phyloP scores from a whole-genome alignment of 1,140 invertebrate genomes.

The Magallana gigas region DNA sequence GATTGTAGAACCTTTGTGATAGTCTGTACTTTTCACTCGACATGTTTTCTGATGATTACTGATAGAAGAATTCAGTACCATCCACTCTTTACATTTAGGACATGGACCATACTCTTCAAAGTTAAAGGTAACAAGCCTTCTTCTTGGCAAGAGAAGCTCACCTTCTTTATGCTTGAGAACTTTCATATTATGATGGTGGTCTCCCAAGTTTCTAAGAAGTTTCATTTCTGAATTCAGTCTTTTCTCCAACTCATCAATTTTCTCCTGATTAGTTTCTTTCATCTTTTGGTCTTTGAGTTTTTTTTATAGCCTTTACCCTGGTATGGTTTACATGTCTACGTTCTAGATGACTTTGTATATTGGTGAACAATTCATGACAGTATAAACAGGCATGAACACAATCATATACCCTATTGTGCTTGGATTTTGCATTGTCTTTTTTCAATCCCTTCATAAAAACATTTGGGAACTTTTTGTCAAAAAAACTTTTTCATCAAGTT shows the following conservation, averaged over 20 bases:
- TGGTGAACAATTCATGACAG: slow-evolving; percentile 36
- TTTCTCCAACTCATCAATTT: background rate
- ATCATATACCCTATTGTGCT: slow-evolving; percentile 42
- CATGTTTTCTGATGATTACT: slow-evolving; percentile 43
- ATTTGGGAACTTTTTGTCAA: background rate
- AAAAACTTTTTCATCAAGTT: background rate
- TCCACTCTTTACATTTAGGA: slow-evolving; percentile 33
- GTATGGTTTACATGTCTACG: slow-evolving; percentile 33
- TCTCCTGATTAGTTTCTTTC: slow-evolving; percentile 17
- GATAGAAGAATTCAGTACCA: slow-evolving; percentile 30
- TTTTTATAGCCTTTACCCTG: background rate
- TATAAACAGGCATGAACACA: slow-evolving; percentile 46
- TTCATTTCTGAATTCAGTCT: background rate
- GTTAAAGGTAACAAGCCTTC: background rate
- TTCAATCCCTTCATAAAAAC: slow-evolving; percentile 24
- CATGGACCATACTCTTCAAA: slow-evolving; percentile 34
- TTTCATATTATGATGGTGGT: slow-evolving; percentile 19
- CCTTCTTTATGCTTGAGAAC: slow-evolving; percentile 1
- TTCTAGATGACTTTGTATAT: slow-evolving; percentile 47
- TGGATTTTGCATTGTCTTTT: slow-evolving; percentile 46
- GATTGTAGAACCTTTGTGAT: slow-evolving; percentile 37
- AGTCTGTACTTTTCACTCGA: slow-evolving; percentile 8
- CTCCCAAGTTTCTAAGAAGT: slow-evolving; percentile 17
- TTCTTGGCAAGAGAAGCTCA: slow-evolving; percentile 15
- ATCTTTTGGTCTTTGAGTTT: slow-evolving; percentile 12